Evolutionary conservation across 2,113 vertebrate genomes (phyloP), one percentile per base, ranked within the genome.

Genomic region (Promerops cafer): DNA sequence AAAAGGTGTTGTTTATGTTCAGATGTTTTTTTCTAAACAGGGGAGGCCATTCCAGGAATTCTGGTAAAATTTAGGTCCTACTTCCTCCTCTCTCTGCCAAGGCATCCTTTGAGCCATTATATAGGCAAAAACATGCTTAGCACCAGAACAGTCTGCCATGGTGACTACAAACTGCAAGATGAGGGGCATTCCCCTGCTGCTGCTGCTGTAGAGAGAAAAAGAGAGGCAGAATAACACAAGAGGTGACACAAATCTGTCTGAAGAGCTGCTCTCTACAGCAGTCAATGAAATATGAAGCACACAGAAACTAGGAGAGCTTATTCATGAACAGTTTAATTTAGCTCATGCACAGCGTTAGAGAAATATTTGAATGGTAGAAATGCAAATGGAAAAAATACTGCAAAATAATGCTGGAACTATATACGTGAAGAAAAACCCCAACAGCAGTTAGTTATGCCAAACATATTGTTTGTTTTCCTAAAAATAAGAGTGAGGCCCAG

Each of bases 1-100:
- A 13, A 14, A 17, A 2, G 1, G 5, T 26, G 9, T 5, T 4
- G 5, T 21, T 11, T 47, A 44, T 11, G 23, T 24, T 60, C 23
- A 53, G n/a, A 15, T 39, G 9, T 7, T 72, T 5, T 19, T 57
- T 7, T 60, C 74, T 22, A 49, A 66, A 45, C 6, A 47, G 3
- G 6, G 35, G 22, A 50, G 8, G 24, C 4, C 11, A 14, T 83
- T 65, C 31, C 45, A 86, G 12, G 6, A 15, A 21, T 16, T 40
- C 12, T 14, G 22, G 14, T 39, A 42, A 72, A 35, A 84, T 42
- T 45, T 31, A 60, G 18, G 21, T 70, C 21, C 10, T 42, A 13
- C 37, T 74, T 89, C 19, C 8, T 57, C 17, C 6, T 5, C 13
- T 63, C 4, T 66, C 21, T 69, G 24, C 17, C 26, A 66, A 37